These are phyloP conservation scores for Oryzias celebensis DNA, from an alignment of 2,113 vertebrate species.

Conservation along the genomic window DNA sequence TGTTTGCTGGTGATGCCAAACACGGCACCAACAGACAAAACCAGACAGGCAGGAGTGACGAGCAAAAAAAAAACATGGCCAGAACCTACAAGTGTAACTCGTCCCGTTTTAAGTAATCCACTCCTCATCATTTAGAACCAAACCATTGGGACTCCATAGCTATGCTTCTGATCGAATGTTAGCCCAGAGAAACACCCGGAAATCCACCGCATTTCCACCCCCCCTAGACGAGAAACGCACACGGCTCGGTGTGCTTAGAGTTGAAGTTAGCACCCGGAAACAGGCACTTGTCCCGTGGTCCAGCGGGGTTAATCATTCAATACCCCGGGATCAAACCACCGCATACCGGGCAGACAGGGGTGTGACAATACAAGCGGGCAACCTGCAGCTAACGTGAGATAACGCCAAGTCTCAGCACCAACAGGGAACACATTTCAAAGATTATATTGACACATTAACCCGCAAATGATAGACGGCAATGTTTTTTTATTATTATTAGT, in stretches of 20 bases:
- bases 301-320: constrained; percentile 60
- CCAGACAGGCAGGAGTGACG: constrained; percentile 1
- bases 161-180: constrained; percentile 5
- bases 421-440: constrained; percentile 1
- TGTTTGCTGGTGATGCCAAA: constrained; percentile 37
- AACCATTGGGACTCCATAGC: constrained; percentile 17
- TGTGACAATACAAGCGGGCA: constrained; percentile 61
- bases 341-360: constrained; percentile 65
- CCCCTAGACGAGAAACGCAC: constrained; percentile 26
- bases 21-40: constrained; percentile 29
- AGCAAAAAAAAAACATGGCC: constrained; percentile 12
- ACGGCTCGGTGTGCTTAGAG: constrained; percentile 32
- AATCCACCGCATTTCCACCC: constrained; percentile 55
- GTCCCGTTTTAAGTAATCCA: constrained; percentile 9
- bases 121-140: constrained; percentile 6
- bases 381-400: constrained; percentile 52
- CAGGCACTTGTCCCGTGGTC: constrained; percentile 24
- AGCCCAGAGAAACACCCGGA: constrained; percentile 66
- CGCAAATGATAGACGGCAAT: too few species aligned
- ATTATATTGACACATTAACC: too few species aligned
- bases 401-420: constrained; percentile 25
- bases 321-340: constrained; percentile 53
- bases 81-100: not conserved
- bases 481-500: too few species aligned
- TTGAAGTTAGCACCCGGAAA: constrained; percentile 54